These are phyloP conservation scores for Chloroceryle amazona DNA, from an alignment of 2,797 vertebrate species.

Conservation along the genomic window DNA sequence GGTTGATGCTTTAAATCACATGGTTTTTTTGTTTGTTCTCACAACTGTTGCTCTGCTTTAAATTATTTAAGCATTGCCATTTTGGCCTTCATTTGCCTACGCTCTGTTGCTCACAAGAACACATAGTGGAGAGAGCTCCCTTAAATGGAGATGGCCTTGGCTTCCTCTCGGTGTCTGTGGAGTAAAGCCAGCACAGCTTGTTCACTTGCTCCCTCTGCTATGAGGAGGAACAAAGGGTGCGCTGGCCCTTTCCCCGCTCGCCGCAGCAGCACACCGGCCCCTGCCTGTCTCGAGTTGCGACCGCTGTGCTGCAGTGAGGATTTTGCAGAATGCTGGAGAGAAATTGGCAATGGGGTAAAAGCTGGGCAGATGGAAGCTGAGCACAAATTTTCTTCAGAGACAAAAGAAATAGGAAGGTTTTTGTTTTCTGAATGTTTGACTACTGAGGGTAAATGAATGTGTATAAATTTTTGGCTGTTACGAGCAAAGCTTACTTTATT, in stretches of 20 bases:
- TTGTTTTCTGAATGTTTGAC: neutral
- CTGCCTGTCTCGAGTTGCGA: neutral
- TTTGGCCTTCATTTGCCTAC: neutral
- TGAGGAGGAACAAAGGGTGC: neutral
- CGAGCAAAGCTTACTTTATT: neutral
- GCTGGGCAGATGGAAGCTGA: neutral
- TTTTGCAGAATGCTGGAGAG: neutral
- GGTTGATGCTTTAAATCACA: neutral
- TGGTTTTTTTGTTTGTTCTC: neutral
- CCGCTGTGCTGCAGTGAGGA: neutral
- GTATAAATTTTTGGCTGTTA: neutral
- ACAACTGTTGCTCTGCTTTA: neutral
- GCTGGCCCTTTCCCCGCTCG: neutral
- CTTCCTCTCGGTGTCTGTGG: neutral
- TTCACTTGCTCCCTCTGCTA: neutral
- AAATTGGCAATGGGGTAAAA: neutral
- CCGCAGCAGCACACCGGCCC: rapidly evolving
- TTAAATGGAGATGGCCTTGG: neutral
- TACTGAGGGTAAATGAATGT: neutral
- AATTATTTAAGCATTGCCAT: neutral
- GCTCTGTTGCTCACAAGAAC: neutral
- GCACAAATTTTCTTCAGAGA: neutral
- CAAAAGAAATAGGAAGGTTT: neutral
- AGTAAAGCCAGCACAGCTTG: conserved; percentile 8
- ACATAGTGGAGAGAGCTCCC: neutral